Conservation (phyloP, 2,113 vertebrate genomes). For the Alethe castanea region DNA sequence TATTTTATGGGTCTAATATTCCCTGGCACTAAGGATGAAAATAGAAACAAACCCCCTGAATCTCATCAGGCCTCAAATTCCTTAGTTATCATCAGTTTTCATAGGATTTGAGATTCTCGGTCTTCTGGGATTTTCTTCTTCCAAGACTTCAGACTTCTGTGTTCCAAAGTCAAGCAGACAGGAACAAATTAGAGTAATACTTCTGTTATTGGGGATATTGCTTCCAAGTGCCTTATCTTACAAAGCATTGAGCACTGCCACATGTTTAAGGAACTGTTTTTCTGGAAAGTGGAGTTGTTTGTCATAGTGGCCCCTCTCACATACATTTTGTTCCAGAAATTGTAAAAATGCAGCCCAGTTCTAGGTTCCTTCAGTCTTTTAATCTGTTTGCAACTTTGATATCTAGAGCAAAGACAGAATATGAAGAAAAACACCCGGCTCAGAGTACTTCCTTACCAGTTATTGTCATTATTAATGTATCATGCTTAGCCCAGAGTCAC, state of each 20-base stretch:
- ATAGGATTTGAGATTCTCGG: neutral
- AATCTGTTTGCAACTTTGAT: neutral
- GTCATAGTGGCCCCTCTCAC: neutral
- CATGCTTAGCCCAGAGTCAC: neutral
- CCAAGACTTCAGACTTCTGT: neutral
- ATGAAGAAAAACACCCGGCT: neutral
- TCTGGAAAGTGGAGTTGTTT: neutral
- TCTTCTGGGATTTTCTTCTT: neutral
- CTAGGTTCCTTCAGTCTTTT: neutral
- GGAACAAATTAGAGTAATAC: neutral
- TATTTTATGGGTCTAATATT: neutral
- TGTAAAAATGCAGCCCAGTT: neutral
- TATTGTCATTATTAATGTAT: neutral
- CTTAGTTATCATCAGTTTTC: neutral
- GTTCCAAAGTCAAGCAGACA: neutral
- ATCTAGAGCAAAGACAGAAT: neutral
- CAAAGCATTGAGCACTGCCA: neutral
- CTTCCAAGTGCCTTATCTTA: neutral
- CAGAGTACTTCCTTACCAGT: neutral
- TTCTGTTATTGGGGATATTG: neutral
- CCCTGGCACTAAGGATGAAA: neutral
- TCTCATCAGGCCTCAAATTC: neutral
- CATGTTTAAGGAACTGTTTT: neutral
- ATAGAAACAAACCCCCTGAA: neutral
- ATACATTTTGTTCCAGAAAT: neutral